Base-by-base conservation (phyloP, 2,797 vertebrate species). In the Catostomus latipinnis region DNA sequence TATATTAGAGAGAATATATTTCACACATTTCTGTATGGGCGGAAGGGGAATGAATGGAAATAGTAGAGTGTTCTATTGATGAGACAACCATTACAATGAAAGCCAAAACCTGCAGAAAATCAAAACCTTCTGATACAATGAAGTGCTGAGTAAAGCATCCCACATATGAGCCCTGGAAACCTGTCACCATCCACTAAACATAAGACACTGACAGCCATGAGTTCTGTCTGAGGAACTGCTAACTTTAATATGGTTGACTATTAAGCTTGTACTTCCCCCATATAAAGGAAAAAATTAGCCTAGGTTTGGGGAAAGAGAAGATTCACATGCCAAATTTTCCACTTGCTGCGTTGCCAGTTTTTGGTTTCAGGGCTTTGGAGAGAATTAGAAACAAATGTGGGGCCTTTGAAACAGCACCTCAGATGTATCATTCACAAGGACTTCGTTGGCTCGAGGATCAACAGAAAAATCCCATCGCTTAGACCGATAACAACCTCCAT, bases 331-430 rank as follows among this genome's bases (percentile, higher is more conserved):
- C 89, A 90, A 71, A 82, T 85, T 84, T 81, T 83, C 81, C 86
- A 88, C 81, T 84, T 80, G 14, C 76, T 78, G 67, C 14, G 86
- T 80, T 4, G 49, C 81, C 69, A 67, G 62, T 72, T 71, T 74
- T 61, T 18, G 52, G 18, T 78, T 72, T 56, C 62, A 67, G 80
- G 62, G 50, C 10, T 57, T n/a, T 81, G 87, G 74, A 78, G 87
- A 83, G 86, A 93, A 93, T 91, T 90, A 83, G 81, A 93, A 92
- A 90, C 91, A 92, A 93, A 93, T 93, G 92, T 90, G 87, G 80
- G 80, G 84, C 78, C 81, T 88, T 91, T 88, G 87, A 89, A 88
- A 82, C 75, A 48, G 80, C 84, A 71, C 84, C 76, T 81, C 83
- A 83, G 73, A 50, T 62, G 81, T 66, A 66, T 70, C 62, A 57